Evolutionary conservation across 1,140 invertebrate genomes (phyloP), one percentile per base, ranked within the genome.

Genomic region (Helicoverpa zea): DNA sequence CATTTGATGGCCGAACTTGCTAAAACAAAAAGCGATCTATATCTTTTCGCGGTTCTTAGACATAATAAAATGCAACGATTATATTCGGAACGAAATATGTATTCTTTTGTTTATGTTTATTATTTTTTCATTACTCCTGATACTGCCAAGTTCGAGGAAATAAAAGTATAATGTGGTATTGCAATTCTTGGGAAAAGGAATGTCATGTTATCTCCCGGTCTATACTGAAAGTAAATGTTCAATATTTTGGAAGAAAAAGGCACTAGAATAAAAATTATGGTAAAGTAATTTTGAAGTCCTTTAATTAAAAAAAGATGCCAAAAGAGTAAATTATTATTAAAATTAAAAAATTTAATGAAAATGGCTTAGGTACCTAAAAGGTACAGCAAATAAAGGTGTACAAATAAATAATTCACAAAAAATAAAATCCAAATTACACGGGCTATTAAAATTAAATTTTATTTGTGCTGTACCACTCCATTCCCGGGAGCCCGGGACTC

Each of bases 361-460:
- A 23, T 23, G 23, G 23, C 23, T 23, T 23, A 23, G 23, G 23
- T 2, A 23, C 23, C 23, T 23, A 23, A 23, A 23, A 23, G 23
- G 23, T 2, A 23, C 23, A 23, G 23, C 80, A 78, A 81, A 81
- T 30, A 79, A 80, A 73, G 5, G 35, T 77, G 47, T 54, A 54
- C 29, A 2, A 68, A 72, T 52, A 30, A 70, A 70, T 12, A 18
- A 75, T 43, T 61, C 29, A 79, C 29, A 52, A 43, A 66, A 75
- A 82, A 88, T 89, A 88, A 87, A 88, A 89, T 89, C 85, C 85
- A 84, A 89, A 90, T 89, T 90, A 88, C 84, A 84, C 47, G 59
- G 79, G 73, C 86, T 86, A 84, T 86, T 83, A 85, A 88, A 86
- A 86, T 88, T 86, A 83, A 86, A 87, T 84, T 87, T 84, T 86